phyloP scores from a whole-genome alignment of 2,797 vertebrate species.

The Rhinichthys osculus region DNA sequence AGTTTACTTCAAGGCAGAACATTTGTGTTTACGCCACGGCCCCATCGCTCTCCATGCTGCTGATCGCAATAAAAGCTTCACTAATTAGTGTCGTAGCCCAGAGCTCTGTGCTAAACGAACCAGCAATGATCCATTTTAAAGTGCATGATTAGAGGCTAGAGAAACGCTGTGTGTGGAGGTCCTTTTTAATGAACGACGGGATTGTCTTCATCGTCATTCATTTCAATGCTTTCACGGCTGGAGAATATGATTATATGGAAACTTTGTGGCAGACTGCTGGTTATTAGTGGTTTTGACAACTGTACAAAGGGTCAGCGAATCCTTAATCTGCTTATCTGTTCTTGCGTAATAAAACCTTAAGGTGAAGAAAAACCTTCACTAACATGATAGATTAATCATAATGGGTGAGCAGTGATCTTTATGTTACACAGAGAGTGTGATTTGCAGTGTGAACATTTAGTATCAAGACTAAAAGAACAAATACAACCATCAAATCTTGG shows the following conservation, averaged over 20 bases:
- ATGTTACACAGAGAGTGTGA: neutral
- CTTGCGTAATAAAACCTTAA: slow-evolving; percentile 3
- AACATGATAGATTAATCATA: neutral
- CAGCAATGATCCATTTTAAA: slow-evolving; percentile 45
- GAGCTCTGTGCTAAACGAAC: slow-evolving; percentile 43
- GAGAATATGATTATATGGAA: neutral
- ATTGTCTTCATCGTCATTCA: slow-evolving; percentile 4
- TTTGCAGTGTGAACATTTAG: neutral
- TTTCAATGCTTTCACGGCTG: neutral
- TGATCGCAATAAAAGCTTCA: slow-evolving; percentile 26
- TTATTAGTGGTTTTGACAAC: neutral
- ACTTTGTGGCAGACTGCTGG: neutral
- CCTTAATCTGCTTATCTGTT: slow-evolving; percentile 22
- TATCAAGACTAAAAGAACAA: neutral
- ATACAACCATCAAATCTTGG: neutral
- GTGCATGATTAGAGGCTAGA: slow-evolving; percentile 17
- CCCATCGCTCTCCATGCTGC: neutral
- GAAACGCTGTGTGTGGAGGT: neutral
- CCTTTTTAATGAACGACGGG: slow-evolving; percentile 26
- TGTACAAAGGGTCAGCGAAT: neutral
- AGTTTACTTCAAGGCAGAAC: slow-evolving; percentile 24
- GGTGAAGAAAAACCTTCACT: neutral
- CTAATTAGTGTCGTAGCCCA: slow-evolving; percentile 28
- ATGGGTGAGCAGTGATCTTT: neutral
- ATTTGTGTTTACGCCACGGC: slow-evolving; percentile 17